These are phyloP conservation scores for Blera fallax DNA, from an alignment of 2,888 invertebrate genomes.

Conservation along the genomic window DNA sequence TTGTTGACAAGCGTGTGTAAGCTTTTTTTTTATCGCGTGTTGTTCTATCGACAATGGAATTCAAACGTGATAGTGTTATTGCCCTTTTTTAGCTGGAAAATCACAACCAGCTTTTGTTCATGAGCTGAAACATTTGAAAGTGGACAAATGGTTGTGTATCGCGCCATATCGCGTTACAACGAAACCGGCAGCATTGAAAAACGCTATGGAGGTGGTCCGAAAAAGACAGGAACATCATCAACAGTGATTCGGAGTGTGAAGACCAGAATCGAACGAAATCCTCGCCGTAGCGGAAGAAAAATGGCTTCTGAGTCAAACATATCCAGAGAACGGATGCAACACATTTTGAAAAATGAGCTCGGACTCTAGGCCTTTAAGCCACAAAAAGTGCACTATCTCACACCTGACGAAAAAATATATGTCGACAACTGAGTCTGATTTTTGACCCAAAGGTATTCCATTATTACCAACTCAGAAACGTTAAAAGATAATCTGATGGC, in stretches of 20 bases:
- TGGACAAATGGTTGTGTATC: neutral
- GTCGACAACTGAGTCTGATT: no score
- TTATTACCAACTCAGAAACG: no score
- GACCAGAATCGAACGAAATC: neutral
- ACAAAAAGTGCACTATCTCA: neutral
- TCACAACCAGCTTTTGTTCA: neutral
- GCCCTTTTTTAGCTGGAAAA: no score
- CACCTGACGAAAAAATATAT: no score
- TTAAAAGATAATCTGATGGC: no score
- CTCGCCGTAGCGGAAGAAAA: slow-evolving; percentile 13
- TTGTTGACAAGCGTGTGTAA: neutral
- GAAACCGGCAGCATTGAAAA: neutral
- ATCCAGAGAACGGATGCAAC: slow-evolving; percentile 9
- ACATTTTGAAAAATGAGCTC: slow-evolving; percentile 32
- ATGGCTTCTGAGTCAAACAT: slow-evolving; percentile 37
- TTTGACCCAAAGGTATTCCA: no score
- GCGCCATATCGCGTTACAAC: neutral
- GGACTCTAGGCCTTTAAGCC: slow-evolving; percentile 9
- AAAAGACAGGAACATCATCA: neutral
- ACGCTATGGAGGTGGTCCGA: slow-evolving; percentile 10
- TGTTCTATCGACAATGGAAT: neutral
- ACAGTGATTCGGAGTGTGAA: slow-evolving; percentile 2
- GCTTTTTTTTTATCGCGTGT: neutral
- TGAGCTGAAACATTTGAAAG: slow-evolving; percentile 1
- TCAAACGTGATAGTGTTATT: neutral